Evolutionary conservation across 2,113 vertebrate genomes (phyloP), one percentile per base, ranked within the genome.

Genomic region (Chloebia gouldiae): DNA sequence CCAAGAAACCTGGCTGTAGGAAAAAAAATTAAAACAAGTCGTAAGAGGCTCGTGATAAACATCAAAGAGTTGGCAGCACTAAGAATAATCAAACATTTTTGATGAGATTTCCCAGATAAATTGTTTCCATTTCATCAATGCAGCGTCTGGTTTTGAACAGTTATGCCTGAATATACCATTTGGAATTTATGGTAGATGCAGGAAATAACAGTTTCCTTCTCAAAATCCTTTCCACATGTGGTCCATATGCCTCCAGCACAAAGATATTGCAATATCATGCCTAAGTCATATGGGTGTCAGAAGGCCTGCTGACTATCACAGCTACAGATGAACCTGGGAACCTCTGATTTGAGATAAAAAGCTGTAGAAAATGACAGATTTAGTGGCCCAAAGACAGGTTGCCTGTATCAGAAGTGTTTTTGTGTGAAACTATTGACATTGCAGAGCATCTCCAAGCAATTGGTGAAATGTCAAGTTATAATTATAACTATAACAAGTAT

Each of bases 201-300:
- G 90, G 82, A 96, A 91, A 96, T 78, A 85, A 84, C 35, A 42
- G 70, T 28, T 95, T 61, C 78, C 65, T 76, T 92, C 65, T 91
- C 86, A 30, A 93, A 92, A 96, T 68, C 56, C 69, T 76, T 92
- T 64, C 78, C 94, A 89, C 78, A 25, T 95, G 93, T 5, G 1
- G 21, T 61, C 78, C 61, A 61, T 76, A 85, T 44, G 89, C 61
- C 89, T 90, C 45, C 40, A 81, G 84, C 54, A 81, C 81, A 72
- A 72, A 65, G 0, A 17, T 37, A 64, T 27, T 72, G 49, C 10
- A 8, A 39, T 65, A 53, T 79, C 40, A n/a, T 72, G 81, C 39
- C 70, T 50, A 35, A 75, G 16, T 89, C 86, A 91, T 76, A 79
- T n/a, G 91, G 8, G 8, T 87, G 44, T 85, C 84, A 85, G 83